phyloP scores from a whole-genome alignment of 92 coral and sea anemone genomes.

The Umimayanthus kanabou region DNA sequence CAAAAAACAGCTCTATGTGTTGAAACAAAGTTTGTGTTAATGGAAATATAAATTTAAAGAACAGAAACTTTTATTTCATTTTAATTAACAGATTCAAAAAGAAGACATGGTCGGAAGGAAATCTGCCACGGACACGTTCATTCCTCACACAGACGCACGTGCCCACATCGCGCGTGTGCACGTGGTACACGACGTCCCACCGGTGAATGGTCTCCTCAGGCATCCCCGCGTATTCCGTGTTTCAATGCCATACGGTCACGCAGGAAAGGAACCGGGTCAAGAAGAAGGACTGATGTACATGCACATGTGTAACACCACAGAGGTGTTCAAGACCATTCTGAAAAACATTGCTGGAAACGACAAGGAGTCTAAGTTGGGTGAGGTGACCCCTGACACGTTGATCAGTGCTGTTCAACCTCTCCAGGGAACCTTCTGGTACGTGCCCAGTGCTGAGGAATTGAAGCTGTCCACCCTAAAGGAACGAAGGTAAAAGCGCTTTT shows the following conservation, averaged over 20 bases:
- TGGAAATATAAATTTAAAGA: too few species aligned
- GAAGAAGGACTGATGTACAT: conserved; percentile 81
- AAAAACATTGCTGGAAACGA: conserved; percentile 57
- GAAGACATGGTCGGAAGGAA: conserved; percentile 82
- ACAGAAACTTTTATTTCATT: too few species aligned
- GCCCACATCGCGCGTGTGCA: conserved; percentile 71
- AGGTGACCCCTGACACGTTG: conserved; percentile 65
- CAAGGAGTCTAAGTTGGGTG: conserved; percentile 55
- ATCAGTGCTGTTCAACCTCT: conserved; percentile 71
- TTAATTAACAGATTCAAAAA: conserved; percentile 56
- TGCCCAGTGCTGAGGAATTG: conserved; percentile 82
- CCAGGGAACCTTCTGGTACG: conserved; percentile 76
- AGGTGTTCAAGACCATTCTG: conserved; percentile 56
- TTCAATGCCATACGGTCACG: conserved; percentile 76
- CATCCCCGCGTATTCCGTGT: conserved; percentile 76
- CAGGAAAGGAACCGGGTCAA: conserved; percentile 46
- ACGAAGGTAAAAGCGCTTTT: conserved; percentile 51
- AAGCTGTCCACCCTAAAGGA: conserved; percentile 53
- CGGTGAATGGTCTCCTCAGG: conserved; percentile 51
- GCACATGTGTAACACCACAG: conserved; percentile 67
- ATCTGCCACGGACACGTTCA: conserved; percentile 63
- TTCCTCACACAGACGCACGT: conserved; percentile 61
- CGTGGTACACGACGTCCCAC: conserved; percentile 68
- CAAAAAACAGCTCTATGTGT: too few species aligned
- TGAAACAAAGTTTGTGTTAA: too few species aligned